A percentile compares a stretch with the other conserved stretches of the same genome.
Evolutionary conservation across 2,797 vertebrate genomes (phyloP).

Genomic region (Anabas testudineus): DNA sequence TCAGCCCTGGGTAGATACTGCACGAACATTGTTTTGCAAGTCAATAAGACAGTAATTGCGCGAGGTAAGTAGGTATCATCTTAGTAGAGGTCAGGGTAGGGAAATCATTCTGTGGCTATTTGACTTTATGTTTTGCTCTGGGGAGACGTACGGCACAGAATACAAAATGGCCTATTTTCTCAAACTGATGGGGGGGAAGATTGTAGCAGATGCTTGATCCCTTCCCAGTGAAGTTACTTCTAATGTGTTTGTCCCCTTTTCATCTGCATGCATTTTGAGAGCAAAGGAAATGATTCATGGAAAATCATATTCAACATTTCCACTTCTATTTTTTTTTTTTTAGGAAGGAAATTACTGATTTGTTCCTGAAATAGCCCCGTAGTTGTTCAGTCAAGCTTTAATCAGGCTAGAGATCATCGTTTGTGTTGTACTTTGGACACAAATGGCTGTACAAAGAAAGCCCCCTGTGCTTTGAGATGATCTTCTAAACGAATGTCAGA

Average conservation of each 20-base stretch:
- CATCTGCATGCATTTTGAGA: constrained; percentile 49
- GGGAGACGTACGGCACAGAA: constrained; percentile 60
- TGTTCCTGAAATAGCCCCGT: constrained; percentile 48
- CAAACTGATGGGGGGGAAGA: constrained; percentile 57
- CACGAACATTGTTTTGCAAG: constrained; percentile 74
- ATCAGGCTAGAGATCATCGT: constrained; percentile 51
- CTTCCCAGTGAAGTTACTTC: constrained; percentile 71
- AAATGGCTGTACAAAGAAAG: constrained; percentile 47
- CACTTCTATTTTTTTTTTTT: constrained; percentile 26
- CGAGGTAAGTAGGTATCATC: constrained; percentile 64
- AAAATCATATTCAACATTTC: constrained; percentile 50
- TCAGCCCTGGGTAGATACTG: constrained; percentile 39
- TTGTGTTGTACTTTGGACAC: constrained; percentile 35
- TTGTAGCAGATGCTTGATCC: constrained; percentile 66
- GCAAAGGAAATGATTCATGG: constrained; percentile 57
- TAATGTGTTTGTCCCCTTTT: constrained; percentile 68
- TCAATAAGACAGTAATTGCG: constrained; percentile 79
- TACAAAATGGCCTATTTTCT: constrained; percentile 71
- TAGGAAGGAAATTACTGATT: constrained; percentile 58
- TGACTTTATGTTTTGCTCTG: constrained; percentile 74
- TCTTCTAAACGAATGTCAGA: constrained; percentile 37
- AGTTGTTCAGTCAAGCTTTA: constrained; percentile 45
- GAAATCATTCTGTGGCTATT: constrained; percentile 72
- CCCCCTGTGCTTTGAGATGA: constrained; percentile 48
- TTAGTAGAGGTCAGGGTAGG: constrained; percentile 69